Evolutionary conservation across 2,797 vertebrate species (phyloP), one percentile per base, ranked within the genome.

Genomic region (Pogonophryne albipinna): DNA sequence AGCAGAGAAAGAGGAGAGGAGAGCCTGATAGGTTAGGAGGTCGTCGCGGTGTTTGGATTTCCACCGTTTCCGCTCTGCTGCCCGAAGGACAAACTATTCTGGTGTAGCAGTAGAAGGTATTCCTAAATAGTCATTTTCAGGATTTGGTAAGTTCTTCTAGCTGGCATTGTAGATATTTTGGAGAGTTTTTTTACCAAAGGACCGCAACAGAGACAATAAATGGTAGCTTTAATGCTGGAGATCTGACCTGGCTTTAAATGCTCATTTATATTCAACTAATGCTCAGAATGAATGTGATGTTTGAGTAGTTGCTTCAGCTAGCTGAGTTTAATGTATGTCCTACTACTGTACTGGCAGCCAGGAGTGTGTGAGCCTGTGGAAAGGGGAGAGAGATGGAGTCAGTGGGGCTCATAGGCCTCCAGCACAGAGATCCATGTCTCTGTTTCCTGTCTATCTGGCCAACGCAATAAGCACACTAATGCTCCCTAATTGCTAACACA

Each of bases 401-500:
- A 23, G 12, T 44, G 16, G 56, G 23, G 27, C 34, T 52, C 13
- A 27, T 12, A 59, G 49, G 66, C 53, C 71, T 69, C 27, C 63
- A 66, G 62, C 78, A 57, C 4, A 74, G 58, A 76, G 74, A 71
- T 76, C 59, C 42, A 57, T 85, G 73, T 79, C 62, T 79, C 66
- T 67, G 47, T 58, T 83, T 80, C 71, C 81, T 83, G 81, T 75
- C 65, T 71, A 68, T 82, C 68, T 63, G 61, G 57, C 71, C 67
- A 71, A 59, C 57, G 82, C 73, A 77, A 79, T 65, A 74, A 67
- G 59, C 76, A 80, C 59, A 63, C 82, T 87, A 84, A 87, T 78
- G 68, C 56, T 53, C 52, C 52, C 56, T 87, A 87, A 89, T 85
- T 76, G 74, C 74, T 65, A 82, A 83, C 84, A 87, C 85, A 71